Evolutionary conservation across 2,797 vertebrate genomes (phyloP).

Genomic region (Notolabrus celidotus): DNA sequence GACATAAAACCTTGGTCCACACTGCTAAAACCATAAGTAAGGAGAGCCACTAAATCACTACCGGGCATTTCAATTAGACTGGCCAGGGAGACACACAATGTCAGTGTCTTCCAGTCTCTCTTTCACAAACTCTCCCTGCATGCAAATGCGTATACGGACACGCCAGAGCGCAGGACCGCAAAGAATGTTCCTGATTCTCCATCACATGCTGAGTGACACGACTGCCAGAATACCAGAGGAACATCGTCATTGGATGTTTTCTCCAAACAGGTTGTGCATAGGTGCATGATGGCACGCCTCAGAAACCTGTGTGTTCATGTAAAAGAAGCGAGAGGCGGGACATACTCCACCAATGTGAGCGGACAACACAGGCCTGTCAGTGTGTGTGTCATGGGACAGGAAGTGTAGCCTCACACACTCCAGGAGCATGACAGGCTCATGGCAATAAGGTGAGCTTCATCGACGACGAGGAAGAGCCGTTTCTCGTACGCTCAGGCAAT

Average conservation of each 20-base stretch:
- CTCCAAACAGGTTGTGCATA: conserved; percentile 52
- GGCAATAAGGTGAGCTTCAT: not conserved
- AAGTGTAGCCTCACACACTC: conserved; percentile 35
- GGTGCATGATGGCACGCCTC: conserved; percentile 48
- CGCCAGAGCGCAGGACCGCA: conserved; percentile 42
- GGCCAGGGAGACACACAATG: conserved; percentile 49
- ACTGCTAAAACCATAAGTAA: not conserved
- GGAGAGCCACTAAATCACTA: conserved; percentile 39
- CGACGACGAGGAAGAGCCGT: conserved; percentile 45
- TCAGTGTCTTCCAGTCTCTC: conserved; percentile 39
- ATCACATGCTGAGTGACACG: conserved; percentile 68
- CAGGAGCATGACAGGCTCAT: not conserved
- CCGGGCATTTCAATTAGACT: conserved; percentile 61
- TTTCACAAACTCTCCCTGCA: conserved; percentile 18
- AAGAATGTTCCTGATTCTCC: conserved; percentile 66
- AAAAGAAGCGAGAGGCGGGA: conserved; percentile 5
- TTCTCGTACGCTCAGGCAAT: conserved; percentile 5
- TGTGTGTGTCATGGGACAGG: conserved; percentile 52
- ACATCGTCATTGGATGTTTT: conserved; percentile 38
- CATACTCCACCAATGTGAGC: conserved; percentile 34
- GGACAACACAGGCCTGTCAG: conserved; percentile 5
- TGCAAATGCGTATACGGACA: conserved; percentile 54
- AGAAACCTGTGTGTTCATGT: conserved; percentile 36
- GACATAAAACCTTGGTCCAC: not conserved
- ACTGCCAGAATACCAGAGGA: conserved; percentile 51